Evolutionary conservation across 2,888 invertebrate genomes (phyloP).

Genomic region (Drosophila cognata): DNA sequence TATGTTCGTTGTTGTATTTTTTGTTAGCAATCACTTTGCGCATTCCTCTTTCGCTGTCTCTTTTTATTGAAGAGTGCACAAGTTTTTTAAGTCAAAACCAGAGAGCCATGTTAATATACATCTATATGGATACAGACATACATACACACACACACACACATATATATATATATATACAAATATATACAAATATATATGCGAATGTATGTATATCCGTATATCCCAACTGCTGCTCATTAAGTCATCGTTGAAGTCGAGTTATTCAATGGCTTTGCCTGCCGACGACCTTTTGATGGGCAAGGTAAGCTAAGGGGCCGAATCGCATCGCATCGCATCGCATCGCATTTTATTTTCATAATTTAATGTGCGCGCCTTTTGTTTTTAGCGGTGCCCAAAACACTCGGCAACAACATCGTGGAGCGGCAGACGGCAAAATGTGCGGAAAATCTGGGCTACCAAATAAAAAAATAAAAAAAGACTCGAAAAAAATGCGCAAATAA

Average conservation of each 20-base stretch:
- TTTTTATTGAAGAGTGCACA: constrained; percentile 5
- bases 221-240: constrained; percentile 66
- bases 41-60: constrained; percentile 1
- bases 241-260: constrained; percentile 75
- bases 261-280: constrained; percentile 65
- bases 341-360: constrained; percentile 75
- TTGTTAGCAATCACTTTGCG: constrained; percentile 38
- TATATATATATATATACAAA: not conserved
- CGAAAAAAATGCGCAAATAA: constrained; percentile 40
- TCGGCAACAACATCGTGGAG: constrained; percentile 49
- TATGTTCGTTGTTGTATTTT: constrained; percentile 39
- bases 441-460: constrained; percentile 69
- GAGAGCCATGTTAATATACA: not conserved
- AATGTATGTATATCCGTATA: constrained; percentile 21
- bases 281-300: constrained; percentile 73
- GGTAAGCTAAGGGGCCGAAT: constrained; percentile 38
- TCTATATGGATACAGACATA: not conserved
- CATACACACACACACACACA: not conserved
- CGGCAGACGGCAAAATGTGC: constrained; percentile 58
- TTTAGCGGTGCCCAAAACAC: constrained; percentile 72
- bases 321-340: constrained; percentile 48
- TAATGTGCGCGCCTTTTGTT: constrained; percentile 72
- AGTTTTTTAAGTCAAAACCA: constrained; percentile 1
- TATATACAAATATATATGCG: not conserved
- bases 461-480: constrained; percentile 32